These are phyloP conservation scores for Teleogryllus occipitalis DNA, from an alignment of 1,140 invertebrate species.

Conservation along the genomic window DNA sequence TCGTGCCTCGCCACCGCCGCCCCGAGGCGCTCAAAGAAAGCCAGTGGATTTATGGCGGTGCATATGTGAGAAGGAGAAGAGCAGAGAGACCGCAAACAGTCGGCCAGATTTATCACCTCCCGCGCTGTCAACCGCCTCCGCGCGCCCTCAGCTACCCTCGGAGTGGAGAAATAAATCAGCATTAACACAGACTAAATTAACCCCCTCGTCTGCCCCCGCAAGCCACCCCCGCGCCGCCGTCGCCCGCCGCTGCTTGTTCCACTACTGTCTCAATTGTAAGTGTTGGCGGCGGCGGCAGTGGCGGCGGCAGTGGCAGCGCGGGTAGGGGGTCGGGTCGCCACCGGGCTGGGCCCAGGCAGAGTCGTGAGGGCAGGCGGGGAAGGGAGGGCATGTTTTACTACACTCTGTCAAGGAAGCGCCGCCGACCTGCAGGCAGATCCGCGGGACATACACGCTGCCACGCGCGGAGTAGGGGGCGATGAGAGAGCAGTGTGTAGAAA, in stretches of 20 bases:
- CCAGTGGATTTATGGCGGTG: slow-evolving; percentile 11
- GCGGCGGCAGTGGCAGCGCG: background rate
- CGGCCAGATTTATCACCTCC: slow-evolving; percentile 21
- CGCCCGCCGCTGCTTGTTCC: background rate
- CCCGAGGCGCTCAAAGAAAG: slow-evolving; percentile 8
- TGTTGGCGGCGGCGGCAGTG: background rate
- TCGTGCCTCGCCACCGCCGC: background rate
- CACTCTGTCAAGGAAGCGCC: background rate
- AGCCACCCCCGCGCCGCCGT: background rate
- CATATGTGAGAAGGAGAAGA: slow-evolving; percentile 12
- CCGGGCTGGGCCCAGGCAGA: too few species aligned
- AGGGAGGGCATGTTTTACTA: background rate
- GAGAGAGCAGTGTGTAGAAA: too few species aligned
- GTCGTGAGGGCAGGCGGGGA: too few species aligned
- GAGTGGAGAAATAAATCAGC: slow-evolving; percentile 21
- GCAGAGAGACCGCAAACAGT: background rate
- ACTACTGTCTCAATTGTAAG: slow-evolving; percentile 14
- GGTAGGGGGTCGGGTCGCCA: background rate
- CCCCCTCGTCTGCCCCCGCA: background rate
- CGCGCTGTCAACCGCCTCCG: slow-evolving; percentile 12
- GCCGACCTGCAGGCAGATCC: background rate
- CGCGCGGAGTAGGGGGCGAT: background rate
- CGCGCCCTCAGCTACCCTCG: slow-evolving; percentile 9
- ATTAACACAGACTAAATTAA: slow-evolving; percentile 23
- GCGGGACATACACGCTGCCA: background rate